Percentiles rank a stretch among this genome's conserved stretches.
Evolutionary conservation across 2,888 invertebrate genomes (phyloP).

Genomic region (Caenorhabditis sinica): DNA sequence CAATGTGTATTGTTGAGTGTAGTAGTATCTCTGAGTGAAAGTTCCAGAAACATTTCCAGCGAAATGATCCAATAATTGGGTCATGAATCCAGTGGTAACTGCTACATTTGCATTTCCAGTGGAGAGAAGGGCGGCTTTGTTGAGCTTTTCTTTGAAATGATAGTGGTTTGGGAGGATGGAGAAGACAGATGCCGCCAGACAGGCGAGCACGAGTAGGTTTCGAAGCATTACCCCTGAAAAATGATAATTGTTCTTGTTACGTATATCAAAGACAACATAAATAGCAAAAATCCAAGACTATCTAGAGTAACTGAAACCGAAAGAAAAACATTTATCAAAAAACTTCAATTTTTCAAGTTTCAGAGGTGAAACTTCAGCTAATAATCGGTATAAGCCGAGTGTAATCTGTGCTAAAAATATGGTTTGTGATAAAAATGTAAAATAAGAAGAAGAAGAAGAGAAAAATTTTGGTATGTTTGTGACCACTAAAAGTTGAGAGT

Average conservation of each 20-base stretch:
- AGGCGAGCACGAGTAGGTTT: conserved; percentile 41
- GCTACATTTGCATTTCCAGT: conserved; percentile 17
- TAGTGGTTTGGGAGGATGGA: conserved; percentile 47
- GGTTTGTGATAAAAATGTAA: too few relatives aligned
- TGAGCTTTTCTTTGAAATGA: conserved; percentile 33
- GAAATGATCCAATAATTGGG: conserved; percentile 2
- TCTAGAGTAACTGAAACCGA: too few relatives aligned
- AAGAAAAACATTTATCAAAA: too few relatives aligned
- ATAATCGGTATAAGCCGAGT: too few relatives aligned
- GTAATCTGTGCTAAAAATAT: too few relatives aligned
- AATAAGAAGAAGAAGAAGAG: background rate
- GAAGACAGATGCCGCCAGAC: conserved; percentile 14
- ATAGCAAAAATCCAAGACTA: too few relatives aligned
- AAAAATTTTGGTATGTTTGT: background rate
- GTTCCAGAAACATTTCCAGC: background rate
- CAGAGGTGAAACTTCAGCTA: too few relatives aligned
- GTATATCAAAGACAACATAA: too few relatives aligned
- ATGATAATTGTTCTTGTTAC: background rate
- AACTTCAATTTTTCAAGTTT: too few relatives aligned
- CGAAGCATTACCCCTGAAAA: conserved; percentile 56
- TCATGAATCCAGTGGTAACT: conserved; percentile 36
- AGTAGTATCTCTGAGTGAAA: conserved; percentile 8
- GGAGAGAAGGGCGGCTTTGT: conserved; percentile 15
- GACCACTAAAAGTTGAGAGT: conserved; percentile 3
- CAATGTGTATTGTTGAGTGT: background rate